Base-by-base conservation (phyloP, 2,797 vertebrate species). In the Threskiornis aethiopicus region DNA sequence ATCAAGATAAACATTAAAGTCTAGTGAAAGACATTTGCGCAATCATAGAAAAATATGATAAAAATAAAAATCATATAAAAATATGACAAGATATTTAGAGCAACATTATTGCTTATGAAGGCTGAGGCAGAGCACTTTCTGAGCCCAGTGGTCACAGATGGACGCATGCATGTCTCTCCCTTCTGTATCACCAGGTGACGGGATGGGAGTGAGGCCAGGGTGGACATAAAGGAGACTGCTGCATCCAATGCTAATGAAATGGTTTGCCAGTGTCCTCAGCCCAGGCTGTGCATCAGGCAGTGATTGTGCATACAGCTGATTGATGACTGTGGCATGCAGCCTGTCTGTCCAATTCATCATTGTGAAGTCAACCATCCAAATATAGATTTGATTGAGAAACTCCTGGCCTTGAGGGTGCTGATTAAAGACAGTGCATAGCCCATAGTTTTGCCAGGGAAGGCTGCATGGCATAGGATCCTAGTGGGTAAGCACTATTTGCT, bases 111-210 rank as follows among this genome's bases (percentile, higher is more conserved):
- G 11, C 49, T 72, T 55, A 55, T 42, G 31, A 55, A 35, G 19
- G 7, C 24, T 67, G 41, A 80, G 16, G n/a, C 29, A 39, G 71
- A 76, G 51, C 10, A 5, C 1, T 75, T 86, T 71, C 76, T 46
- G 22, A 66, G n/a, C 20, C 26, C 6, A 28, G 7, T 14, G 14
- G 33, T 71, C 52, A 46, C 61, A 90, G 42, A 33, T 24, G 19
- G 39, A n/a, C 4, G 5, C 22, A n/a, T 0, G 0, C 4, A 6
- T 11, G 11, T 31, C 9, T 78, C 14, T 89, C 4, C 13, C 5
- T 82, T 62, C 35, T 78, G 19, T 49, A 6, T 58, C 46, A 35
- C 14, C 16, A n/a, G 71, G n/a, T 39, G 31, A 42, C 7, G 15
- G 54, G 46, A 59, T 46, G 11, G 9, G 44, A 90, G 6, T 16